Base-by-base conservation (phyloP, 2,797 vertebrate genomes). In the Euthynnus affinis region DNA sequence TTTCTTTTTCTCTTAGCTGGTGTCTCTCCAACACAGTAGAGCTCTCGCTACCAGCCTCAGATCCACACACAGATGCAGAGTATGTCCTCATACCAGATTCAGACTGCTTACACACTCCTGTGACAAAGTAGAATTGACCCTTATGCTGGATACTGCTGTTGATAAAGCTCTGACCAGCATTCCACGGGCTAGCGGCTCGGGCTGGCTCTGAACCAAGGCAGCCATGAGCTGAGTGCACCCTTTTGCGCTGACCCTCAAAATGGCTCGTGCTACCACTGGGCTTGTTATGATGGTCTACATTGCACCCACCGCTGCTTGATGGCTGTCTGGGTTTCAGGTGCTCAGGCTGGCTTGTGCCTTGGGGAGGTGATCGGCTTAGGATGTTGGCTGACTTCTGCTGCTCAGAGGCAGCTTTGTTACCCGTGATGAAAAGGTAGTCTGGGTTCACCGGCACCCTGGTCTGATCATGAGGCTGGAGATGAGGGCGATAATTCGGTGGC, bases 51-150 rank as follows among this genome's bases (percentile, higher is more conserved):
- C 63, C 87, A 7, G 75, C 46, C 20, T 94, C 94, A 18, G 71
- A 79, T 12, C 89, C 89, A 66, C 88, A 87, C 6, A 91, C 53
- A 42, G 94, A 84, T 14, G 85, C 25, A 22, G 89, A 90, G 51
- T 84, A 74, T 6, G 80, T 88, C 78, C 79, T 89, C 42, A 60
- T 71, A 29, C 83, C 74, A 15, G 88, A 68, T 32, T 93, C 94
- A 5, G 91, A 79, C 0, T 78, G 73, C 65, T 91, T 93, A 70
- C 88, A 94, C 71, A 96, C 73, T 29, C 95, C 95, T 0, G 95
- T 95, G 61, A 96, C 91, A 67, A 95, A 96, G 80, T 95, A 96
- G 77, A 94, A 96, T 59, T 95, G 94, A 29, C 95, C 95, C 82
- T 96, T 96, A 66, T 96, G 94, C 66, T 95, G 93, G 84, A 95